Evolutionary conservation across 2,888 invertebrate species (phyloP).

Genomic region (Glaucopsyche alexis): DNA sequence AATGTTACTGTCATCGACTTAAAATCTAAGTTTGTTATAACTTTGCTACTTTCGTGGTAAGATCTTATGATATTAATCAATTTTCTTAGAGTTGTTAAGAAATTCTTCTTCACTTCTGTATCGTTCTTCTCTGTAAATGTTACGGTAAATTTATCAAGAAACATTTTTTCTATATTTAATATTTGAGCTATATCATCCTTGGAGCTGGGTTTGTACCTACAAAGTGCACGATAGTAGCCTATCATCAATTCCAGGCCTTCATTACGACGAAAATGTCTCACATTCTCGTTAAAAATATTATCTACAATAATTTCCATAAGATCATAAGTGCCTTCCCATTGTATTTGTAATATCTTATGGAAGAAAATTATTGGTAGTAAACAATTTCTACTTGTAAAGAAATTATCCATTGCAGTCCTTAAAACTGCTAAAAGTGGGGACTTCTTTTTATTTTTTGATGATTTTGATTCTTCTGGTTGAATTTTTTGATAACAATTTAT

Average conservation of each 20-base stretch:
- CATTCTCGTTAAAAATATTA: slow-evolving; percentile 79
- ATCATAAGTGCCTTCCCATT: slow-evolving; percentile 83
- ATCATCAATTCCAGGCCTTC: slow-evolving; percentile 84
- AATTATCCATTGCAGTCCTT: slow-evolving; percentile 76
- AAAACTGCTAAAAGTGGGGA: slow-evolving; percentile 72
- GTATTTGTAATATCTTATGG: slow-evolving; percentile 81
- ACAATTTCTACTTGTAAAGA: slow-evolving; percentile 83
- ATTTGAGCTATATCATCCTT: slow-evolving; percentile 58
- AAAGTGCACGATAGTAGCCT: slow-evolving; percentile 82
- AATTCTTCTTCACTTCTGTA: slow-evolving; percentile 78
- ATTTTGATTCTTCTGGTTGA: slow-evolving; percentile 48
- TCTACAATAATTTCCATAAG: slow-evolving; percentile 80
- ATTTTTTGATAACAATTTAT: slow-evolving; percentile 82
- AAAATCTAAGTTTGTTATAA: slow-evolving; percentile 58
- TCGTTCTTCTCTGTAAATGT: slow-evolving; percentile 60
- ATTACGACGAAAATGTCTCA: slow-evolving; percentile 83
- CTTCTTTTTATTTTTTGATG: slow-evolving; percentile 56
- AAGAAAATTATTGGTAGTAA: slow-evolving; percentile 83
- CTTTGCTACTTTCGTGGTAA: slow-evolving; percentile 63
- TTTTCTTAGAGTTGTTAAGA: slow-evolving; percentile 74
- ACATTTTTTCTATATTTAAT: slow-evolving; percentile 65
- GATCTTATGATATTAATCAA: slow-evolving; percentile 75
- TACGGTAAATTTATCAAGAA: slow-evolving; percentile 63
- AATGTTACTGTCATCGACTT: slow-evolving; percentile 43
- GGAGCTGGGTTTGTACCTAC: slow-evolving; percentile 62